Conservation (phyloP, 2,113 vertebrate species). For the Oryzias javanicus region DNA sequence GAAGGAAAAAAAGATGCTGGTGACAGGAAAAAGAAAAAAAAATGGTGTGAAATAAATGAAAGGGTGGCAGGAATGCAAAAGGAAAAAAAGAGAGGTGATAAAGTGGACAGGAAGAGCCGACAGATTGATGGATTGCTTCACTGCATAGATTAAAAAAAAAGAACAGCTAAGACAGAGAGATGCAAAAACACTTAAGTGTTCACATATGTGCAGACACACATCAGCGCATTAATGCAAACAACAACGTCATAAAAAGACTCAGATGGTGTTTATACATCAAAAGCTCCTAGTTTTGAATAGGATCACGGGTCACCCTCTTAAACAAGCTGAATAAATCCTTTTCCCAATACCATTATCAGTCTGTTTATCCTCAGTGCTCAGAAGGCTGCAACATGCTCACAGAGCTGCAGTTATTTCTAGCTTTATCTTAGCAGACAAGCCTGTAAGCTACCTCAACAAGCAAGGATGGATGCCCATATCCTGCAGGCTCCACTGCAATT, state of each 20-base stretch:
- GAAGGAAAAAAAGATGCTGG: background rate
- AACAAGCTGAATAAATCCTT: background rate
- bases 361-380: background rate
- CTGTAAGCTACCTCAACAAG: background rate
- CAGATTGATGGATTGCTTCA: constrained; percentile 74
- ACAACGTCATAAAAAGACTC: background rate
- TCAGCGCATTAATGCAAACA: constrained; percentile 8
- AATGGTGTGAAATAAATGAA: constrained; percentile 58
- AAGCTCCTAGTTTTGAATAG: background rate
- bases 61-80: constrained; percentile 62
- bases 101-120: constrained; percentile 54
- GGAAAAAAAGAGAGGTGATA: constrained; percentile 54
- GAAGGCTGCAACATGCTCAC: background rate
- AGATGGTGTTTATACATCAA: background rate
- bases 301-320: background rate
- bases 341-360: background rate
- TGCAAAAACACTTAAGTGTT: constrained; percentile 28
- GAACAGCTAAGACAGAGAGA: constrained; percentile 14
- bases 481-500: too few species aligned
- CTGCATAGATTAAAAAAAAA: constrained; percentile 58
- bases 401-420: background rate
- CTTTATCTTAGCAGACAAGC: too few species aligned
- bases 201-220: constrained; percentile 8
- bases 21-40: constrained; percentile 6
- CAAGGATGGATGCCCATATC: background rate